phyloP scores from a whole-genome alignment of 2,113 vertebrate genomes.

The Edolisoma coerulescens region DNA sequence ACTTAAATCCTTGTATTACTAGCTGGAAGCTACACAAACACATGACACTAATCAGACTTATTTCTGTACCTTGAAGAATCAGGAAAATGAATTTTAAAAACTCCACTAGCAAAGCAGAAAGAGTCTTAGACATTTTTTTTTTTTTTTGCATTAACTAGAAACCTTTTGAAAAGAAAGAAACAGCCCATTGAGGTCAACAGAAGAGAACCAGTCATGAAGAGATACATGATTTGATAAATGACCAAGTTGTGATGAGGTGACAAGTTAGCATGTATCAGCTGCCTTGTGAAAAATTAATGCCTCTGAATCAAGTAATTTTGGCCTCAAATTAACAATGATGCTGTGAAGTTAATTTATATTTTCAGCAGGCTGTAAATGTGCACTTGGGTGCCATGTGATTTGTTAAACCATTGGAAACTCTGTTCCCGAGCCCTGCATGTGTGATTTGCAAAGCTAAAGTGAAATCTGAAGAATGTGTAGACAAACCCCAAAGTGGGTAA shows the following conservation, averaged over 20 bases:
- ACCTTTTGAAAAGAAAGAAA: neutral
- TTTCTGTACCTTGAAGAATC: neutral
- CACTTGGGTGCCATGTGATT: neutral
- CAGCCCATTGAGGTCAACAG: neutral
- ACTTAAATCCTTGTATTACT: neutral
- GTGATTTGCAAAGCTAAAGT: neutral
- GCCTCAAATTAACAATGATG: neutral
- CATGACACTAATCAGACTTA: neutral
- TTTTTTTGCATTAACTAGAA: neutral
- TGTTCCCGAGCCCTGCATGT: neutral
- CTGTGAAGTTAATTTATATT: neutral
- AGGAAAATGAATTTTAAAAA: neutral
- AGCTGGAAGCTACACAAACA: neutral
- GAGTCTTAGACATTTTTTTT: rapidly evolving
- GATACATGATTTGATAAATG: neutral
- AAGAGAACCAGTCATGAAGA: neutral
- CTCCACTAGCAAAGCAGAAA: neutral
- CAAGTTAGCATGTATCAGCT: neutral
- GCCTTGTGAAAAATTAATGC: neutral
- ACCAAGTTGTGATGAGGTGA: neutral
- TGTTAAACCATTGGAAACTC: neutral
- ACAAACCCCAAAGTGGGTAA: neutral
- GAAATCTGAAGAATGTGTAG: neutral
- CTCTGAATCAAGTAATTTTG: neutral
- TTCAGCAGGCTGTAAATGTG: neutral